Evolutionary conservation across 2,888 invertebrate species (phyloP).

Genomic region (Gasteruption jaculator): DNA sequence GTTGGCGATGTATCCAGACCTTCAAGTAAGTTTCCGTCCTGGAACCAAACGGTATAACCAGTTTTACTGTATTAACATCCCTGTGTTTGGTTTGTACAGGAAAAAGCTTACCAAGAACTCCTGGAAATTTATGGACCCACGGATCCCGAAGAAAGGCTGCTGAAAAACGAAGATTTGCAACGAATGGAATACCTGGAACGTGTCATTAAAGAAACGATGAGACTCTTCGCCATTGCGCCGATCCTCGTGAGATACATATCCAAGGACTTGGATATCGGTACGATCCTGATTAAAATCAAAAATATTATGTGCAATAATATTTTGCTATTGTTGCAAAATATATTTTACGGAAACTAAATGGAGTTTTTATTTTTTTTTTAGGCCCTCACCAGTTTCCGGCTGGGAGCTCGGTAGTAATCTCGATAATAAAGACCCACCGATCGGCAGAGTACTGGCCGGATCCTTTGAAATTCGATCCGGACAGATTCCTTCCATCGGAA

Average conservation of each 20-base stretch:
- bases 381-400: too few species aligned
- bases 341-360: not conserved
- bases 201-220: constrained; percentile 59
- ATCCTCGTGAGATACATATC: too few species aligned
- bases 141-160: constrained; percentile 42
- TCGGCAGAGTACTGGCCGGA: constrained; percentile 25
- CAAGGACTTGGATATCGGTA: constrained; percentile 54
- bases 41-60: not conserved
- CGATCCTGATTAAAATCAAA: constrained; percentile 48
- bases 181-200: constrained; percentile 57
- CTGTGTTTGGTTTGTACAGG: constrained; percentile 31
- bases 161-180: constrained; percentile 54
- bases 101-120: constrained; percentile 50
- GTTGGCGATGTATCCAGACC: constrained; percentile 29
- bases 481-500: constrained; percentile 31
- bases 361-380: constrained; percentile 6
- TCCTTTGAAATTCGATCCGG: constrained; percentile 32
- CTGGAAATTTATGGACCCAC: constrained; percentile 49
- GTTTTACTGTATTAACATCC: too few species aligned
- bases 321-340: too few species aligned
- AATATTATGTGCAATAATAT: too few species aligned
- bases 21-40: constrained; percentile 25
- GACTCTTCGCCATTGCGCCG: constrained; percentile 57
- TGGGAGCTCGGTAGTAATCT: constrained; percentile 21
- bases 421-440: constrained; percentile 22